A percentile compares a stretch with the other conserved stretches of the same genome.
Conservation (phyloP, 2,888 invertebrate species). For the Andrena marginata region DNA sequence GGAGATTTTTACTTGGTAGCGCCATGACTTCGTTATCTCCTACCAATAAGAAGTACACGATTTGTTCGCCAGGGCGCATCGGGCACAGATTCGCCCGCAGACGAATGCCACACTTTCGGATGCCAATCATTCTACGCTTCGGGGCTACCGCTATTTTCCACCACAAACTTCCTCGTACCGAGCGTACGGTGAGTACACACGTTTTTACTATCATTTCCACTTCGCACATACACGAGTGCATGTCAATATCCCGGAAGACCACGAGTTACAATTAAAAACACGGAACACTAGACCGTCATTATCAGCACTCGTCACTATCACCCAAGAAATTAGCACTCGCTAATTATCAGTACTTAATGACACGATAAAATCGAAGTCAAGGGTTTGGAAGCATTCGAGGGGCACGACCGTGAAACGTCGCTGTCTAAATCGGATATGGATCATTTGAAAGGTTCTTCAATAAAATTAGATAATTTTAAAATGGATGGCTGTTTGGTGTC, state of each 20-base stretch:
- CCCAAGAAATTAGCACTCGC: neutral
- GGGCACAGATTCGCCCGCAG: conserved; percentile 41
- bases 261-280: neutral
- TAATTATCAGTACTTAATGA: neutral
- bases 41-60: conserved; percentile 59
- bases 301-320: neutral
- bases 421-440: neutral
- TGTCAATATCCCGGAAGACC: neutral
- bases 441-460: neutral
- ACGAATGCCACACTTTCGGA: conserved; percentile 47
- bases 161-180: neutral
- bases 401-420: neutral
- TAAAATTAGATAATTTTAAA: neutral
- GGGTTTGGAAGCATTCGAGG: neutral
- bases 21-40: conserved; percentile 58
- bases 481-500: neutral
- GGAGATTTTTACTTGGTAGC: conserved; percentile 21
- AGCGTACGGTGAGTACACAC: conserved; percentile 26
- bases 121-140: conserved; percentile 35
- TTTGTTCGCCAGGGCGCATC: conserved; percentile 64
- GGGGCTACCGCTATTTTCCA: neutral
- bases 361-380: neutral
- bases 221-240: neutral
- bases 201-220: neutral
- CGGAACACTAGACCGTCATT: neutral